Evolutionary conservation across 2,113 vertebrate species (phyloP).

Genomic region (Myotis davidii): DNA sequence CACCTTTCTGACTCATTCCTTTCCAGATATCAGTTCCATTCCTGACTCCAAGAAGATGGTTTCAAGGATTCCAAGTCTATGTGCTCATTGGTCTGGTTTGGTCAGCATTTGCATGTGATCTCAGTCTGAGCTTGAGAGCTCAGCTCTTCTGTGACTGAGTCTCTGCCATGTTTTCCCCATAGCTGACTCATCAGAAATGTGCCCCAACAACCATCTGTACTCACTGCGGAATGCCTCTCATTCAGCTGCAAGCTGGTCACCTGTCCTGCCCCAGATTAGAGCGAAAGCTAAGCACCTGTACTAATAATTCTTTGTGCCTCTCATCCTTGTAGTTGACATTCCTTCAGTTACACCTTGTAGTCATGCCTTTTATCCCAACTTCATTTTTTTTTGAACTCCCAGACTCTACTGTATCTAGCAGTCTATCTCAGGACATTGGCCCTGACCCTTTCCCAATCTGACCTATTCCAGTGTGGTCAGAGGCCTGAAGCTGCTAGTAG

Average conservation of each 20-base stretch:
- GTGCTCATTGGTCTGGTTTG: neutral
- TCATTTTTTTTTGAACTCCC: neutral
- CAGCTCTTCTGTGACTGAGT: neutral
- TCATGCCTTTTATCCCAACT: neutral
- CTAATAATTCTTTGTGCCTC: neutral
- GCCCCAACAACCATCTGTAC: neutral
- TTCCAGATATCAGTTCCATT: neutral
- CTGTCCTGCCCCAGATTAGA: neutral
- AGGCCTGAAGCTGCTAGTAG: neutral
- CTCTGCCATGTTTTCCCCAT: neutral
- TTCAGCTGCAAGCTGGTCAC: neutral
- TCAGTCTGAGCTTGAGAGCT: neutral
- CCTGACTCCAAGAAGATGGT: neutral
- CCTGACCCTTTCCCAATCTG: neutral
- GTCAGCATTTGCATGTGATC: neutral
- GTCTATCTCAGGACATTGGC: neutral
- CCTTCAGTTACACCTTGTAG: neutral
- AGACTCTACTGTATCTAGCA: neutral
- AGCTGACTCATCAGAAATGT: neutral
- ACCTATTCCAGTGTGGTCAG: neutral
- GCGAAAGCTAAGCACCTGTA: neutral
- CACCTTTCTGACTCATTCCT: neutral
- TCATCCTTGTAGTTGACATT: neutral
- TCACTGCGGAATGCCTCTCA: neutral
- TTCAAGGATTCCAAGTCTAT: neutral